Evolutionary conservation across 2,888 invertebrate genomes (phyloP).

Genomic region (Eupeodes latifasciatus): DNA sequence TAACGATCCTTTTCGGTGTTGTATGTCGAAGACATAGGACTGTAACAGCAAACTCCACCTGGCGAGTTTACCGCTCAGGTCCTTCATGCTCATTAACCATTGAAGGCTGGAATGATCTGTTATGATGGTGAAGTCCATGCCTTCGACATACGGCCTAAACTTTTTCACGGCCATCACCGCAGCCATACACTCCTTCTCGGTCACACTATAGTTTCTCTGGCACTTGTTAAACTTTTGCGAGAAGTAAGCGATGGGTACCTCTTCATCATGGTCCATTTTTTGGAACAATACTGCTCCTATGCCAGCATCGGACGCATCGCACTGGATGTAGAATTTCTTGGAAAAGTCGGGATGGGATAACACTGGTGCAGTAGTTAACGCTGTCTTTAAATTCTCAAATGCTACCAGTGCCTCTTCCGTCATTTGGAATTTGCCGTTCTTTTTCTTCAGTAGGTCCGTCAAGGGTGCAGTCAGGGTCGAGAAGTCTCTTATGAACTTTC

Average conservation of each 20-base stretch:
- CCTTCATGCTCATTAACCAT: not conserved
- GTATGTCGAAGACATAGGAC: no score
- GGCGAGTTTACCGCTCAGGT: not conserved
- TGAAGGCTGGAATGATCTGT: not conserved
- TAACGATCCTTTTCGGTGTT: not conserved
- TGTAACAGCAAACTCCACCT: no score
- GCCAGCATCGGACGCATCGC: no score
- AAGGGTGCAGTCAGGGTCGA: conserved; percentile 19
- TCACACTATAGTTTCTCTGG: not conserved
- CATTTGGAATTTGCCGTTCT: conserved; percentile 40
- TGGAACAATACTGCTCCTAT: no score
- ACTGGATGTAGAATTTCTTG: no score
- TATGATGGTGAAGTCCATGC: not conserved
- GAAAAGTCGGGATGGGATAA: conserved; percentile 58
- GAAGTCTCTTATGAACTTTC: no score
- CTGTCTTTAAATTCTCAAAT: conserved; percentile 48
- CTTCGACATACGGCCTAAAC: not conserved
- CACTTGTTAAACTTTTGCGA: no score
- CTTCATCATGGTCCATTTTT: no score
- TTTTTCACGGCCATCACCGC: not conserved
- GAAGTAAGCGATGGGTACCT: no score
- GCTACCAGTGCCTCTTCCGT: not conserved
- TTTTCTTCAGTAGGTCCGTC: conserved; percentile 45
- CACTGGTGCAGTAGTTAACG: conserved; percentile 55
- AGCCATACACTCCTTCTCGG: not conserved